Conservation (phyloP, 2,888 invertebrate species). For the Amblyjoppa proteus region DNA sequence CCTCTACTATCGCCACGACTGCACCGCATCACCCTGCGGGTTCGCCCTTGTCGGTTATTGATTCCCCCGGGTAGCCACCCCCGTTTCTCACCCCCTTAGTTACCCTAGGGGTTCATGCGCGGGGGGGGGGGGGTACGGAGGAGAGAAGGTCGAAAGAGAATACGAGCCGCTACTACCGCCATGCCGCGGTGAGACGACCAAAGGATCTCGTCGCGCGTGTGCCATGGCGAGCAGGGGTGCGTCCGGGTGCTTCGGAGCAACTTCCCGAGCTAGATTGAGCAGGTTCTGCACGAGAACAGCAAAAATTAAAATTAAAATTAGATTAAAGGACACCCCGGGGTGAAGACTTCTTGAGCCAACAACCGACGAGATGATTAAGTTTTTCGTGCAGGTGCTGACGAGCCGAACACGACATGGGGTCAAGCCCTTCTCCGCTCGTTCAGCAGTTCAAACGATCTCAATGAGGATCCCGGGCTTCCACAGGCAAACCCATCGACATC, state of each 20-base stretch:
- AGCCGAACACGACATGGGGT: slow-evolving; percentile 6
- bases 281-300: slow-evolving; percentile 16
- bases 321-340: slow-evolving; percentile 9
- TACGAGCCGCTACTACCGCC: slow-evolving; percentile 38
- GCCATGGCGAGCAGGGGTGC: slow-evolving; percentile 20
- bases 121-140: slow-evolving; percentile 17
- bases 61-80: slow-evolving; percentile 83
- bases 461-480: background rate
- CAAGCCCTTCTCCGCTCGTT: slow-evolving; percentile 2
- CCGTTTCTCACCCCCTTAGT: slow-evolving; percentile 66
- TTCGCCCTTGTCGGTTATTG: slow-evolving; percentile 83
- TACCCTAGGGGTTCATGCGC: slow-evolving; percentile 18
- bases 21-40: slow-evolving; percentile 73
- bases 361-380: slow-evolving; percentile 56
- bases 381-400: slow-evolving; percentile 40
- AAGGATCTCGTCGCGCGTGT: slow-evolving; percentile 28
- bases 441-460: background rate
- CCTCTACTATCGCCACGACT: slow-evolving; percentile 64
- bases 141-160: slow-evolving; percentile 57
- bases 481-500: background rate
- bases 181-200: slow-evolving; percentile 37
- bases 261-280: slow-evolving; percentile 5
- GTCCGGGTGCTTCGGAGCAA: slow-evolving; percentile 14
- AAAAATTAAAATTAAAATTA: slow-evolving; percentile 31
- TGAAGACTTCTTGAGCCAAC: slow-evolving; percentile 51